Evolutionary conservation across 1,140 invertebrate species (phyloP).

Genomic region (Macrobrachium nipponense): DNA sequence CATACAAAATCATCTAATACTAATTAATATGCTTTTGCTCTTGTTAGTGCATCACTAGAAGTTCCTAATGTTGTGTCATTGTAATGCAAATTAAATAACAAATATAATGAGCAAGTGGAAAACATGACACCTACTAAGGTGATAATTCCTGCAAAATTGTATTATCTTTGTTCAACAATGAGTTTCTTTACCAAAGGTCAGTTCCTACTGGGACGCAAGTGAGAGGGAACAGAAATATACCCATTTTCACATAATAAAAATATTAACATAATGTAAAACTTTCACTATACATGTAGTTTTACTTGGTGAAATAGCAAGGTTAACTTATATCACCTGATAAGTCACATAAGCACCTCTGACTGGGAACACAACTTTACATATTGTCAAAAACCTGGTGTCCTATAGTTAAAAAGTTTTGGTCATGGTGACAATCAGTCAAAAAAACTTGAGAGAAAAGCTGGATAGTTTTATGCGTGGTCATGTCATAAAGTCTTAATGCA

Average conservation of each 20-base stretch:
- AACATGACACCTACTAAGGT: slow-evolving; percentile 13
- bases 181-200: slow-evolving; percentile 1
- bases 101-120: slow-evolving; percentile 3
- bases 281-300: background rate
- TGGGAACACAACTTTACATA: slow-evolving; percentile 12
- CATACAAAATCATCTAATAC: slow-evolving; percentile 7
- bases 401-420: background rate
- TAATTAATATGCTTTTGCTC: slow-evolving; percentile 3
- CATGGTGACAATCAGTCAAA: no score
- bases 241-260: slow-evolving; percentile 14
- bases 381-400: background rate
- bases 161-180: background rate
- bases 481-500: background rate
- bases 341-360: background rate
- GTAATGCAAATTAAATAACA: background rate
- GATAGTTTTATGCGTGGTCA: background rate
- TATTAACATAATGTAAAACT: slow-evolving; percentile 2
- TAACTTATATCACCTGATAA: background rate
- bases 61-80: background rate
- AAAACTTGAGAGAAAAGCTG: no score
- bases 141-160: background rate
- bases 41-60: slow-evolving; percentile 2
- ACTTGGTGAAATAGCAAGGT: background rate
- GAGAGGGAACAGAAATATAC: background rate
- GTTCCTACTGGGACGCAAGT: background rate